These are phyloP conservation scores for Nephrotoma guestfalica DNA, from an alignment of 2,888 invertebrate genomes.

Conservation along the genomic window DNA sequence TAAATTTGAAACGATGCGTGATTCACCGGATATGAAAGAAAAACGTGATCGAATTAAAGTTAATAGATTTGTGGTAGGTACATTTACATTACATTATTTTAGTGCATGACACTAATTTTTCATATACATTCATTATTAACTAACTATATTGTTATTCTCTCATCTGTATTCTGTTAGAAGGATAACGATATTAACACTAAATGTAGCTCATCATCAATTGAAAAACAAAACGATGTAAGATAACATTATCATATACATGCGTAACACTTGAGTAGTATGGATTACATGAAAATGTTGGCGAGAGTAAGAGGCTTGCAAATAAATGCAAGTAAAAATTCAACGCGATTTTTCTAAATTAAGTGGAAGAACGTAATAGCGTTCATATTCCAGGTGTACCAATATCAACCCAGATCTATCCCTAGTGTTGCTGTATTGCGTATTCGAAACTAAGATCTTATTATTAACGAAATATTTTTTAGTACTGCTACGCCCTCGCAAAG, in stretches of 20 bases:
- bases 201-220: background rate
- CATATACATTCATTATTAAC: background rate
- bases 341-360: too few species aligned
- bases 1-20: slow-evolving; percentile 75
- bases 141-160: background rate
- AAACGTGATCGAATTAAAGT: slow-evolving; percentile 53
- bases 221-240: background rate
- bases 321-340: too few species aligned
- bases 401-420: too few species aligned
- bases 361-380: too few species aligned
- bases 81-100: background rate
- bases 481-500: too few species aligned
- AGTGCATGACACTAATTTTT: background rate
- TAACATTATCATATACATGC: background rate
- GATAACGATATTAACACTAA: background rate
- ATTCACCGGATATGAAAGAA: slow-evolving; percentile 33
- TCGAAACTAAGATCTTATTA: too few species aligned
- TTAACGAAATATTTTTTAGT: too few species aligned
- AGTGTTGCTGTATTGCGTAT: too few species aligned
- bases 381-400: too few species aligned
- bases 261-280: background rate
- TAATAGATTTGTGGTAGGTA: slow-evolving; percentile 83
- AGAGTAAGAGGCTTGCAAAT: too few species aligned
- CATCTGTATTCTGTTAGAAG: background rate
- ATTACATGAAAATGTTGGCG: too few species aligned